phyloP scores from a whole-genome alignment of 1,140 invertebrate species.

The Harlomillsia oculata region DNA sequence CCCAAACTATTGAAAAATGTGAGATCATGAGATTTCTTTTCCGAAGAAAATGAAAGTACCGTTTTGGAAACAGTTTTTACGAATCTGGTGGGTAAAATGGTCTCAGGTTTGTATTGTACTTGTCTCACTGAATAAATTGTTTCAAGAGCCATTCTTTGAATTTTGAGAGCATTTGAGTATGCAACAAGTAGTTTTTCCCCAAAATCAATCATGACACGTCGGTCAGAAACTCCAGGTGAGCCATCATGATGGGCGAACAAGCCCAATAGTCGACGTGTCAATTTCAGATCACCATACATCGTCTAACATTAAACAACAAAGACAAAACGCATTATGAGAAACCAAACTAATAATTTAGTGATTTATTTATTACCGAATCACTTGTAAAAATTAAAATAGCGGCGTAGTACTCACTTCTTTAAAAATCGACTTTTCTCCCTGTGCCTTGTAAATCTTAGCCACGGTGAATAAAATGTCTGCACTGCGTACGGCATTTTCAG shows the following conservation, averaged over 20 bases:
- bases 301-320: not conserved
- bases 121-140: constrained; percentile 42
- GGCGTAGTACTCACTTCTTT: not conserved
- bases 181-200: constrained; percentile 64
- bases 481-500: constrained; percentile 71
- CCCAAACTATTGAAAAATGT: constrained; percentile 72
- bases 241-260: constrained; percentile 93
- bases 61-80: constrained; percentile 55
- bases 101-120: constrained; percentile 39
- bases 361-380: not conserved
- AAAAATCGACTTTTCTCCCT: constrained; percentile 43
- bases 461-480: constrained; percentile 83
- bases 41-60: constrained; percentile 41
- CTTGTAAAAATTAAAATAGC: not conserved
- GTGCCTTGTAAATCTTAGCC: constrained; percentile 61
- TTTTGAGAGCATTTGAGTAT: constrained; percentile 60
- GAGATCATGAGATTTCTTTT: constrained; percentile 39
- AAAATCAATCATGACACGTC: constrained; percentile 80
- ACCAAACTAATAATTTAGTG: not conserved
- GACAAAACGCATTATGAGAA: constrained; percentile 63
- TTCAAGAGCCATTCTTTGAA: constrained; percentile 65
- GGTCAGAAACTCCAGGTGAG: constrained; percentile 69
- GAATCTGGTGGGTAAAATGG: constrained; percentile 69
- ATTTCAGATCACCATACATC: constrained; percentile 66
- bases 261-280: constrained; percentile 64